Evolutionary conservation across 2,113 vertebrate genomes (phyloP).

Genomic region (Aptenodytes patagonicus): DNA sequence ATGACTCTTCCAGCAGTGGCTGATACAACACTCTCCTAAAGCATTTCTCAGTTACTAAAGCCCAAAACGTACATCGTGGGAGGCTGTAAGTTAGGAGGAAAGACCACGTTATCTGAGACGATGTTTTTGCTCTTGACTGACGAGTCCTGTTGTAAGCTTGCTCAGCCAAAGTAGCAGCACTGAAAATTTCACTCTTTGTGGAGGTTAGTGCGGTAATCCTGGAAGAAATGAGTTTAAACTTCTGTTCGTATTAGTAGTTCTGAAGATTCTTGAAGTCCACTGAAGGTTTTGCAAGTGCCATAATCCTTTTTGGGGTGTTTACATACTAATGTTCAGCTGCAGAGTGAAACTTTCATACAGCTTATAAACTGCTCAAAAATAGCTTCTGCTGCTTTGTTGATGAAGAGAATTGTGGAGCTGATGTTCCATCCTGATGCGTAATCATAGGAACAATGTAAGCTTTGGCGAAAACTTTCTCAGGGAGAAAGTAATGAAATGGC

Average conservation of each 20-base stretch:
- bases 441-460: not conserved
- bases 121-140: not conserved
- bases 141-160: not conserved
- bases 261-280: not conserved
- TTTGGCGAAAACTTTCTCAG: not conserved
- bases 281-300: not conserved
- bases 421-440: not conserved
- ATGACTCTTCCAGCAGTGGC: not conserved
- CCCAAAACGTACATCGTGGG: not conserved
- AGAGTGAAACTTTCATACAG: not conserved
- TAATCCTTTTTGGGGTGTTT: not conserved
- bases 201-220: not conserved
- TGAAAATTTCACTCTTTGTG: not conserved
- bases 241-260: not conserved
- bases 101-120: accelerated
- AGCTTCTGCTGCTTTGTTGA: not conserved
- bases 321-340: not conserved
- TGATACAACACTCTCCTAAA: accelerated
- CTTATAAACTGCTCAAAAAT: not conserved
- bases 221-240: not conserved
- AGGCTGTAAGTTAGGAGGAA: not conserved
- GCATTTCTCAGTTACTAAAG: not conserved
- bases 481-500: not conserved
- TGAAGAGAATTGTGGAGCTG: not conserved
- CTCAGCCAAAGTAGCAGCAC: not conserved